Evolutionary conservation across 1,140 invertebrate species (phyloP), one percentile per base, ranked within the genome.

Genomic region (Camponotus vicinus): DNA sequence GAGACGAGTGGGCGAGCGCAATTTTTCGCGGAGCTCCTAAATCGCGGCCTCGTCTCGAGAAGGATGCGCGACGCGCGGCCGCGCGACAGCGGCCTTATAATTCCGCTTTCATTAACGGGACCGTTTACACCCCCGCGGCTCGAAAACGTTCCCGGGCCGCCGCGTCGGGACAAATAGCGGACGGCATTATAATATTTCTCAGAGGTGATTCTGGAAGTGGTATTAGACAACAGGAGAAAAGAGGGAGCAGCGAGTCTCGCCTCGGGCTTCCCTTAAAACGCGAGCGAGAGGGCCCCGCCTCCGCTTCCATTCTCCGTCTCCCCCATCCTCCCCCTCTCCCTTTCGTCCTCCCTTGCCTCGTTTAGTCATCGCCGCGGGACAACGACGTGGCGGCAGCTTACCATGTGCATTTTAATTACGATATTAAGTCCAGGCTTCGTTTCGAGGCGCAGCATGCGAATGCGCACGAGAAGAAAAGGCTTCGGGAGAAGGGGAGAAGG

Each of bases 351-450:
- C 63, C 40, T 88, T 73, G 79, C 80, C 88, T 90, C 91, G 86
- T 91, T 93, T 92, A 89, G 87, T 70, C 88, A 69, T 90, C 85
- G 87, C 89, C 89, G 86, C 88, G 84, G 91, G 89, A 93, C 91
- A 91, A 83, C 90, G 89, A 71, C 66, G 87, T 86, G 79, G 82
- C 84, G 85, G 88, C 88, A 91, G 88, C 88, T 93, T 92, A 91
- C 91, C 90, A 87, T 91, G 92, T 93, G 92, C 92, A 93, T 93
- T 93, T 93, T 93, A 93, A 93, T 93, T 93, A 90, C 92, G 89
- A 92, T 89, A 93, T 93, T 93, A 93, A 93, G 89, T 91, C 91
- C 90, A 86, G 86, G 84, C 76, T 78, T 90, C 77, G 89, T 88
- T 90, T 78, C 85, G 90, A 70, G 76, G 55, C 71, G 86, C 79